These are phyloP conservation scores for Troides aeacus DNA, from an alignment of 2,888 invertebrate species.

Conservation along the genomic window DNA sequence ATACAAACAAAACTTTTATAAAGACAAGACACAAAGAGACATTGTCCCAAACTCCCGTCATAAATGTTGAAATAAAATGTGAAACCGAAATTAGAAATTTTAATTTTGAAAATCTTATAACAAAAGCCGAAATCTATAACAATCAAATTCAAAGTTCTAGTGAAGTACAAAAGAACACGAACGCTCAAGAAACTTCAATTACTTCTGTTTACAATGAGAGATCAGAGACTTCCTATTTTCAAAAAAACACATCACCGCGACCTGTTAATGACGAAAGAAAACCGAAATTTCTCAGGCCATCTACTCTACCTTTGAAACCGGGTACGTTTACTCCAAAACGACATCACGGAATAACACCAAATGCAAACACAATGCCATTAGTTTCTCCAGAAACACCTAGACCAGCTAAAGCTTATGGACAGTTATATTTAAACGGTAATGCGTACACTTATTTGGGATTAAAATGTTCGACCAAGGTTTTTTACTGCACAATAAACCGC, in stretches of 20 bases:
- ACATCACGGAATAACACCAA: constrained; percentile 90
- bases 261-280: constrained; percentile 64
- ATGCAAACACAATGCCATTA: constrained; percentile 89
- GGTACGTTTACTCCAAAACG: constrained; percentile 90
- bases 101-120: constrained; percentile 76
- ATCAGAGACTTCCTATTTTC: constrained; percentile 74
- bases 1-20: constrained; percentile 44
- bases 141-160: constrained; percentile 68
- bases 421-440: constrained; percentile 93
- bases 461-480: constrained; percentile 93
- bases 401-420: constrained; percentile 93
- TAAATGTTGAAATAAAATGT: constrained; percentile 49
- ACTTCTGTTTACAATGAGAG: constrained; percentile 57
- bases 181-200: constrained; percentile 50
- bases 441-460: constrained; percentile 95
- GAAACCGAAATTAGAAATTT: constrained; percentile 66
- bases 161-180: constrained; percentile 66
- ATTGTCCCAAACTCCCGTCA: constrained; percentile 40
- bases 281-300: constrained; percentile 88
- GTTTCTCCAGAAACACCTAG: constrained; percentile 95
- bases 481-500: constrained; percentile 95
- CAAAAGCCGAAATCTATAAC: constrained; percentile 75
- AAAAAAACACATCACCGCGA: constrained; percentile 61
- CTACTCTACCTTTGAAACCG: constrained; percentile 90
- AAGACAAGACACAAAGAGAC: constrained; percentile 56